Conservation (phyloP, 2,113 vertebrate genomes). For the Malurus cyaneus region DNA sequence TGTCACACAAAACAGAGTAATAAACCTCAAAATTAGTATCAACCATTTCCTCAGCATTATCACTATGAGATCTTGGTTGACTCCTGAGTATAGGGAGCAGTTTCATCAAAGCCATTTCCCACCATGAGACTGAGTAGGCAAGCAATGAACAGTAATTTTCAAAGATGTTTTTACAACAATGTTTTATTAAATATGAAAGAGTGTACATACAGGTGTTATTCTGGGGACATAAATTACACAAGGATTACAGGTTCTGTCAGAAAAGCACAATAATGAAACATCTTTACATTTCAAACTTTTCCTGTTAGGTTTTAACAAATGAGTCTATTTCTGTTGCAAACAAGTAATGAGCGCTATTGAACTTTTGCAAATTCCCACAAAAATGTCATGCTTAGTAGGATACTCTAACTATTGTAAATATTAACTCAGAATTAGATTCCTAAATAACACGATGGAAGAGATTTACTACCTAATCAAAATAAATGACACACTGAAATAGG, state of each 20-base stretch:
- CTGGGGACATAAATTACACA: conserved; percentile 61
- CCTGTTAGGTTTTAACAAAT: conserved; percentile 59
- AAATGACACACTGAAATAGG: conserved; percentile 51
- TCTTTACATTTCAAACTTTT: conserved; percentile 52
- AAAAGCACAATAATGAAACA: conserved; percentile 58
- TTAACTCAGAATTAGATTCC: conserved; percentile 43
- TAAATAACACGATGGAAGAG: conserved; percentile 43
- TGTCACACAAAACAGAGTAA: neutral
- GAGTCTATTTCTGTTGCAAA: conserved; percentile 56
- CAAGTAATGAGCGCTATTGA: conserved; percentile 58
- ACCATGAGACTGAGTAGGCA: neutral
- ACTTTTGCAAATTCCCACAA: conserved; percentile 47
- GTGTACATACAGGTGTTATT: conserved; percentile 47
- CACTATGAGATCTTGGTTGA: neutral
- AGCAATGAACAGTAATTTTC: neutral
- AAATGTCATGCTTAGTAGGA: conserved; percentile 57
- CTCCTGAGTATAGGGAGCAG: neutral
- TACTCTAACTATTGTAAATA: conserved; percentile 48
- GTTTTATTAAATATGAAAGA: conserved; percentile 69
- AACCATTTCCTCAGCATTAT: neutral
- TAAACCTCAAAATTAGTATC: neutral
- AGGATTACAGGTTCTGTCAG: conserved; percentile 52
- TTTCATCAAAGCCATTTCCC: neutral
- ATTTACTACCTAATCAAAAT: conserved; percentile 52
- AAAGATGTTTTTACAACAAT: conserved; percentile 44